Base-by-base conservation (phyloP, 1,140 invertebrate species). In the Drosophila mojavensis region DNA sequence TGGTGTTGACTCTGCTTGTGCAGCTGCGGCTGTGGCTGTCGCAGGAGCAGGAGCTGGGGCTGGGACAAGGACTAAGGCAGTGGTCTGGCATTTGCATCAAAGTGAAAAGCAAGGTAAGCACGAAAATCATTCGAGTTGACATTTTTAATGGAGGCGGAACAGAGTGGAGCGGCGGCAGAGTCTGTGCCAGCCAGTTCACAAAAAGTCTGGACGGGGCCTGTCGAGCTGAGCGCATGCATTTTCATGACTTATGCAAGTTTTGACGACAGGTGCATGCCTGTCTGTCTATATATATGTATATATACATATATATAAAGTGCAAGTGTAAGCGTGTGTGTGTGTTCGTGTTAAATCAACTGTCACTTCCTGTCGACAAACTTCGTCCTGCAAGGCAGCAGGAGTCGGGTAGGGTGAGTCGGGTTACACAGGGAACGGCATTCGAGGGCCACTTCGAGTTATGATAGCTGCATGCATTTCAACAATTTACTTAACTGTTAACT, bases 211-310 rank as follows among this genome's bases (percentile, higher is more conserved):
- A 55, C 43, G 65, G 48, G 39, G 45, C 30, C 56, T 67, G 56
- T 60, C 70, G 48, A 78, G 67, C 54, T 66, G 71, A 75, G 71
- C 65, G 62, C 72, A 75, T 75, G 72, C 76, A 79, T 76, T 89
- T 89, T 88, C 83, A 86, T 86, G 83, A 86, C 83, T 86, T 86
- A 89, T 86, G 83, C 83, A 86, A 86, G 72, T 86, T 83, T 83
- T 83, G 84, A 86, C 79, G 83, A 88, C 83, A 86, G 83, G 84
- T 86, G 83, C 84, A 88, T 64, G 82, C 73, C 70, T 78, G 61
- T 78, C 75, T 62, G 56, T 50, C 33, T 51, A 11, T 39, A 11
- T 39, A 10, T 36, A 36, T 36, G 10, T 36, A 36, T 36, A 36
- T 36, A 33, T 33, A 33, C 1, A 33, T 33, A 33, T 33, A 36